phyloP scores from a whole-genome alignment of 2,888 invertebrate genomes.

The Hyposoter dolosus region DNA sequence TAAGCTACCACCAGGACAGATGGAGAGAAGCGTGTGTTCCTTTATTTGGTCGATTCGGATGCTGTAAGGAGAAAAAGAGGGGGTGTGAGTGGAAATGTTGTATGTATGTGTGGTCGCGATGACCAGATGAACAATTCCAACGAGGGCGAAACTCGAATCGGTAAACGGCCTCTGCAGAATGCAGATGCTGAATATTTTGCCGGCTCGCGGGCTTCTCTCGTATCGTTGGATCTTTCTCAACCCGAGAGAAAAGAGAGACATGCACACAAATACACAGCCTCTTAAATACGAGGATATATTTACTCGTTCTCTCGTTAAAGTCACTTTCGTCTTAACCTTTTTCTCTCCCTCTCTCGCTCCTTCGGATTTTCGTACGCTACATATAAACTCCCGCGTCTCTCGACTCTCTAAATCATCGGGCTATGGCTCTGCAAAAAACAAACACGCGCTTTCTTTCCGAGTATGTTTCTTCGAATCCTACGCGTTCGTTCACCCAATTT shows the following conservation, averaged over 20 bases:
- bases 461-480: not conserved
- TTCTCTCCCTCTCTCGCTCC: constrained; percentile 29
- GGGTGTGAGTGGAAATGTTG: not conserved
- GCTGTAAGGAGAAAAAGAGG: not conserved
- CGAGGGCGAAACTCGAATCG: constrained; percentile 70
- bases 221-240: constrained; percentile 14
- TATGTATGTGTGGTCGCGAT: constrained; percentile 18
- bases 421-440: constrained; percentile 9
- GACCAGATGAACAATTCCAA: constrained; percentile 64
- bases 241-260: constrained; percentile 2
- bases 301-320: constrained; percentile 62
- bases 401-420: constrained; percentile 4
- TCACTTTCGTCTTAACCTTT: constrained; percentile 44
- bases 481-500: not conserved
- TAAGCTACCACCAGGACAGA: constrained; percentile 21
- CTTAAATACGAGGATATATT: constrained; percentile 62
- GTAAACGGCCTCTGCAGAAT: constrained; percentile 78
- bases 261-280: constrained; percentile 29
- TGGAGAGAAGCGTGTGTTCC: constrained; percentile 33
- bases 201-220: constrained; percentile 21
- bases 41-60: constrained; percentile 20
- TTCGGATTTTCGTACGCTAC: constrained; percentile 50
- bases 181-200: constrained; percentile 66
- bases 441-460: not conserved
- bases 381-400: constrained; percentile 23